phyloP scores from a whole-genome alignment of 2,797 vertebrate species.

The Cryptoblepharus egeriae region DNA sequence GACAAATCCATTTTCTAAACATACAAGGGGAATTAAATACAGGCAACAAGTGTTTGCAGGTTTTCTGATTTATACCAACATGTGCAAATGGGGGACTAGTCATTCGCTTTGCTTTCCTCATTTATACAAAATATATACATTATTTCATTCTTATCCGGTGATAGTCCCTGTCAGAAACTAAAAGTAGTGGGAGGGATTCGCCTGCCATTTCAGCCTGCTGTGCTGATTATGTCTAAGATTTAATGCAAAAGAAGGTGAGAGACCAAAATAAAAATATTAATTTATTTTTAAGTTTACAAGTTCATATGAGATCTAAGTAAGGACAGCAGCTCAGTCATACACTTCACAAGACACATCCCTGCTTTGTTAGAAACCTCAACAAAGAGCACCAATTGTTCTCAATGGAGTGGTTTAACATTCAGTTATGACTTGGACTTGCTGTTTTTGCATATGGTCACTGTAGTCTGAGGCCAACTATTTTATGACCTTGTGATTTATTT shows the following conservation, averaged over 20 bases:
- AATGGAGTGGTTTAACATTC: neutral
- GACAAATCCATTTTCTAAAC: neutral
- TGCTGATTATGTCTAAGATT: rapidly evolving
- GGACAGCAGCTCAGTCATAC: neutral
- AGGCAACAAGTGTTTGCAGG: neutral
- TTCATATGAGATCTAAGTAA: neutral
- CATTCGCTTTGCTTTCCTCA: neutral
- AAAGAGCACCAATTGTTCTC: slow-evolving; percentile 1
- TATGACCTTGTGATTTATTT: neutral
- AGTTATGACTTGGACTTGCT: neutral
- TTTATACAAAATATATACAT: neutral
- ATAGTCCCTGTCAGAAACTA: rapidly evolving
- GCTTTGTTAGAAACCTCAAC: neutral
- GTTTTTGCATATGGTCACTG: neutral
- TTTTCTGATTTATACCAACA: slow-evolving; percentile 23
- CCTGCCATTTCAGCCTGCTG: neutral
- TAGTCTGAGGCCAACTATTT: neutral
- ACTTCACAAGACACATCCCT: neutral
- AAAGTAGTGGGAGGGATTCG: rapidly evolving
- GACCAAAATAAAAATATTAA: neutral
- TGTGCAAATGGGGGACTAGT: neutral
- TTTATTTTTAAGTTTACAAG: neutral
- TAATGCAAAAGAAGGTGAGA: neutral
- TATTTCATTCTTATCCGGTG: neutral
- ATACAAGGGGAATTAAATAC: neutral